A percentile compares a stretch with the other conserved stretches of the same genome.
Conservation (phyloP, 64 coral and sea anemone species). For the Pocillopora damicornis region DNA sequence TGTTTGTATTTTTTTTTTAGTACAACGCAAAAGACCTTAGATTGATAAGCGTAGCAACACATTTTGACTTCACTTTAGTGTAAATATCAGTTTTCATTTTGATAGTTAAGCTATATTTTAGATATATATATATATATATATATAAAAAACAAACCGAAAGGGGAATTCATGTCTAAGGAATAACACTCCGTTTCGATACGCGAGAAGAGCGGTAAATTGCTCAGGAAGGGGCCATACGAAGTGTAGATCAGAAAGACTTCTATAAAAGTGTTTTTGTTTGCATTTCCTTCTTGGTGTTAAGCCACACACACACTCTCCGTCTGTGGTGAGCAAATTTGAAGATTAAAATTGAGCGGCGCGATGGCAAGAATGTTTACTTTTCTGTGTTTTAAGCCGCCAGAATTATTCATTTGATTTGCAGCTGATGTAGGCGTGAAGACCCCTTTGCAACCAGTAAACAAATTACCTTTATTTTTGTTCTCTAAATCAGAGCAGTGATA, state of each 20-base stretch:
- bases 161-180: slow-evolving; percentile 18
- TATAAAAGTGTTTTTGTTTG: background rate
- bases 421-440: background rate
- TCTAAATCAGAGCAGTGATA: slow-evolving; percentile 15
- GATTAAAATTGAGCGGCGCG: background rate
- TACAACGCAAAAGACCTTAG: background rate
- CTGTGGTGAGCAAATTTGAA: background rate
- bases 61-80: slow-evolving; percentile 24
- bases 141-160: slow-evolving; percentile 57
- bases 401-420: slow-evolving; percentile 7
- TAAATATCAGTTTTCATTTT: slow-evolving; percentile 63
- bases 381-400: background rate
- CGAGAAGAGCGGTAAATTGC: background rate
- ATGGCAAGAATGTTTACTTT: slow-evolving; percentile 15
- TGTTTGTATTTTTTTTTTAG: slow-evolving; percentile 1
- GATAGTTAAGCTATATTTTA: slow-evolving; percentile 21
- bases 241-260: background rate
- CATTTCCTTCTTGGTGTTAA: slow-evolving; percentile 6
- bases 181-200: background rate
- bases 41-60: slow-evolving; percentile 1
- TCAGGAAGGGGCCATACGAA: background rate
- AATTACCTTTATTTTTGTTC: slow-evolving; percentile 28
- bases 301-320: slow-evolving; percentile 17
- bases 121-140: slow-evolving; percentile 45
- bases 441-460: background rate